Evolutionary conservation across 2,113 vertebrate genomes (phyloP), one percentile per base, ranked within the genome.

Genomic region (Poecilia latipinna): DNA sequence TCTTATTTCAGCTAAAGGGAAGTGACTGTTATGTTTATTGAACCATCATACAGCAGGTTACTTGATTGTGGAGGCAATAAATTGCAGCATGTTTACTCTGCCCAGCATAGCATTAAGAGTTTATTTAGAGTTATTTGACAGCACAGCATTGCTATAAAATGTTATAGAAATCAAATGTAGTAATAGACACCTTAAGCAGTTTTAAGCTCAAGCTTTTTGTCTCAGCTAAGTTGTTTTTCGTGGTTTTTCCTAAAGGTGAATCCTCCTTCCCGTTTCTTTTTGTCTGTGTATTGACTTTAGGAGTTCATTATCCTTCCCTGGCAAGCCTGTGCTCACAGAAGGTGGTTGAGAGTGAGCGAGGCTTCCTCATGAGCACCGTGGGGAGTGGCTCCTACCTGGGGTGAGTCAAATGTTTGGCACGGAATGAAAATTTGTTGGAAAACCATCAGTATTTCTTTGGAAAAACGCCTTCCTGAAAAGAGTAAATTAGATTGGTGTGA

Each of bases 341-440:
- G 80, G 97, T 99, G 54, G 93, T 92, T 44, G 97, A 98, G 79
- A 95, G 93, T 0, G 96, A 99, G 83, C 88, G 97, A 39, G 96
- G 96, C 48, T 97, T 98, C 86, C 95, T 96, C 29, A 98, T 97
- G 93, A 98, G 98, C 93, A 95, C 96, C 0, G 96, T 98, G 83
- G 96, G 97, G 22, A 96, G 96, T 0, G 97, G 97, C 61, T 97
- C 98, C 0, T 98, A 99, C 91, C 89, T 97, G 28, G 98, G 98
- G 98, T 99, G 85, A 96, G 97, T 90, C 70, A 26, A 26, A 28
- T 60, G 26, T 73, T 77, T 24, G 37, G 54, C 26, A 77, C 61
- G 37, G 28, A 74, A 29, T 4, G 19, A 64, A 24, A 24, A 75
- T 65, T 67, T 0, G 29, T 32, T 69, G 51, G 48, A 63, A 73